Evolutionary conservation across 2,113 vertebrate species (phyloP).

Genomic region (Psittacula cyanocephala): DNA sequence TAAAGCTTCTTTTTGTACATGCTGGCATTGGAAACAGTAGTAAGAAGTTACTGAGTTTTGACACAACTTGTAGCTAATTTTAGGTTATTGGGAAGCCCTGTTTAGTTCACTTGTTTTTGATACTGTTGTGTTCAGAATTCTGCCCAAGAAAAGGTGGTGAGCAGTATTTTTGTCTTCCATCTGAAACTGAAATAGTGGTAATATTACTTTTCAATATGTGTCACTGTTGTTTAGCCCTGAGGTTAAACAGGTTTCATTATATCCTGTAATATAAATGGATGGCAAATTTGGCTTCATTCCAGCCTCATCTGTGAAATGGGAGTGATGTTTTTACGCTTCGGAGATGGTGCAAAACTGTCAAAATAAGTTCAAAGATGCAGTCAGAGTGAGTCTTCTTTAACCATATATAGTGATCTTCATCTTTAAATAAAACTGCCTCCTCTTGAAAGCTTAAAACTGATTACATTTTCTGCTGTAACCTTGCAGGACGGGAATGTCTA

Average conservation of each 20-base stretch:
- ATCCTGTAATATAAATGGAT: not conserved
- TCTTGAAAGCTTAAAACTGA: not conserved
- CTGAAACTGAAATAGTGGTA: not conserved
- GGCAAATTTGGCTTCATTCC: not conserved
- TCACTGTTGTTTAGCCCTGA: not conserved
- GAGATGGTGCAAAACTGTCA: not conserved
- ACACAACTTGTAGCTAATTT: not conserved
- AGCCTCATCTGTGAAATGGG: not conserved
- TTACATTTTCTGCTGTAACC: not conserved
- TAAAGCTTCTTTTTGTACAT: slow-evolving; percentile 13
- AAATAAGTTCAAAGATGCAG: not conserved
- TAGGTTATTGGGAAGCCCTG: not conserved
- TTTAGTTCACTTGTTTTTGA: not conserved
- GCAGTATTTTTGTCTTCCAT: not conserved
- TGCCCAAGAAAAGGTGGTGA: not conserved
- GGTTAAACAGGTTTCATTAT: not conserved
- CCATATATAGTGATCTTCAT: not conserved
- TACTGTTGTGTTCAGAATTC: not conserved
- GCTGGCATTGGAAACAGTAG: not conserved
- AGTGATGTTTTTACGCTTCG: not conserved
- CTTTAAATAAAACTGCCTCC: not conserved
- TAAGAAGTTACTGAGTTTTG: slow-evolving; percentile 1
- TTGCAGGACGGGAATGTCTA: not conserved
- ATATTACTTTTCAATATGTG: not conserved
- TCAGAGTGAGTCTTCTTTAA: not conserved